phyloP scores from a whole-genome alignment of 2,888 invertebrate genomes.

The Drosophila anceps region DNA sequence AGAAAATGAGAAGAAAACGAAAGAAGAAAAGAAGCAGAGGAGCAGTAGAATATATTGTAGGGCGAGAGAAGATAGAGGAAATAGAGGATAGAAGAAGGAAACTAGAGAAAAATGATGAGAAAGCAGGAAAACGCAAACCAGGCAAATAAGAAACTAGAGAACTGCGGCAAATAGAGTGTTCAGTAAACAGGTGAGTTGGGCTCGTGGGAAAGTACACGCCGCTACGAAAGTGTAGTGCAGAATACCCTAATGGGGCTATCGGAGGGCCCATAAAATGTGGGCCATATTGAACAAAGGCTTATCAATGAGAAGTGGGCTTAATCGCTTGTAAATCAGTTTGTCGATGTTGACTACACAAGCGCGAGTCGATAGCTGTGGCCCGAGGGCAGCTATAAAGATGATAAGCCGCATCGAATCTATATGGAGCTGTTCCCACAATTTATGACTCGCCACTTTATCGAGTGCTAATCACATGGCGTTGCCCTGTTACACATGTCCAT shows the following conservation, averaged over 20 bases:
- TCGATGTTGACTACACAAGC: background rate
- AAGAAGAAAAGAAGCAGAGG: background rate
- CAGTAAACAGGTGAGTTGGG: background rate
- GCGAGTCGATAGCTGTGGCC: conserved; percentile 6
- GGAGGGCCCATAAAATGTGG: conserved; percentile 3
- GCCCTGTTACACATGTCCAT: background rate
- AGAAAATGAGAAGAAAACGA: background rate
- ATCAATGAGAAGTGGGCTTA: conserved; percentile 38
- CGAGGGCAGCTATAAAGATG: conserved; percentile 17
- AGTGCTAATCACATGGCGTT: background rate
- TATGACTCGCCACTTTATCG: background rate
- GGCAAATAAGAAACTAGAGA: background rate
- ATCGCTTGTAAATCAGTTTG: conserved; percentile 74
- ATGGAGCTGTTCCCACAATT: conserved; percentile 6
- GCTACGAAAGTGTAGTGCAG: background rate
- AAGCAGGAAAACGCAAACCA: background rate
- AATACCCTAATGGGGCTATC: background rate
- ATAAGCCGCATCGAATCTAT: conserved; percentile 26
- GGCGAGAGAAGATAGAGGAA: background rate
- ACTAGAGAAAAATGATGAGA: background rate
- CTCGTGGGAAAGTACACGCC: conserved; percentile 5
- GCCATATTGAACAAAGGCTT: conserved; percentile 18
- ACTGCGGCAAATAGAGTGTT: background rate
- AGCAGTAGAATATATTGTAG: background rate
- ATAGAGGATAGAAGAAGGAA: background rate